Evolutionary conservation across 2,113 vertebrate species (phyloP), one percentile per base, ranked within the genome.

Genomic region (Urocolius indicus): DNA sequence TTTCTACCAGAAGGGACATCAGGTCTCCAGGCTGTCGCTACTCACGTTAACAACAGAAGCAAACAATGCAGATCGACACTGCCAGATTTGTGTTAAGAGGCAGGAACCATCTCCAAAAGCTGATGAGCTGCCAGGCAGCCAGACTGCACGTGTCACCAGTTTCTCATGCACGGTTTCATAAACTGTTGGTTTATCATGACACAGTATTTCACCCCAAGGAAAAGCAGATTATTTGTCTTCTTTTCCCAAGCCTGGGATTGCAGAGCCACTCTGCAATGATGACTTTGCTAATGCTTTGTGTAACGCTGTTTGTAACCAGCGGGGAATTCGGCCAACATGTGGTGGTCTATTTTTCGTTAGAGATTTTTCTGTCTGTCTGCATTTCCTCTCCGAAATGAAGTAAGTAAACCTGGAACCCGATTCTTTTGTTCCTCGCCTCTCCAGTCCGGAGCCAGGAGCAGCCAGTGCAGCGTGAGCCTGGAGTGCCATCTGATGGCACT

Each of bases 401-500:
- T 15, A 54, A 87, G 36, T 15, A 65, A 86, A 82, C 5, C 14
- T 55, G 55, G 71, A 34, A 11, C 4, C 51, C 1, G 76, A 6
- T 11, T 65, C 93, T 89, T 93, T 95, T 96, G 94, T 97, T 95
- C 89, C 54, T 23, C 6, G 62, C 18, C 19, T 3, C 66, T 43
- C 73, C 43, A 72, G 63, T 34, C 74, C 41, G 77, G 74, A 90
- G 84, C 29, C 34, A 5, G 74, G 34, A 12, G 76, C 52, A 5
- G 73, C 8, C 10, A 32, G n/a, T 0, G 27, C 27, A 78, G 54
- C 7, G 23, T 22, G 82, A 77, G 67, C 58, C 84, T 87, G 80
- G 69, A 91, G 91, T 76, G 96, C 95, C 96, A 45, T 10, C 96
- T 69, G 84, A 58, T n/a, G 96, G 87, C 89, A 23, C 27, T 2